Conservation (phyloP, 2,113 vertebrate species). For the Leptocoma aspasia region DNA sequence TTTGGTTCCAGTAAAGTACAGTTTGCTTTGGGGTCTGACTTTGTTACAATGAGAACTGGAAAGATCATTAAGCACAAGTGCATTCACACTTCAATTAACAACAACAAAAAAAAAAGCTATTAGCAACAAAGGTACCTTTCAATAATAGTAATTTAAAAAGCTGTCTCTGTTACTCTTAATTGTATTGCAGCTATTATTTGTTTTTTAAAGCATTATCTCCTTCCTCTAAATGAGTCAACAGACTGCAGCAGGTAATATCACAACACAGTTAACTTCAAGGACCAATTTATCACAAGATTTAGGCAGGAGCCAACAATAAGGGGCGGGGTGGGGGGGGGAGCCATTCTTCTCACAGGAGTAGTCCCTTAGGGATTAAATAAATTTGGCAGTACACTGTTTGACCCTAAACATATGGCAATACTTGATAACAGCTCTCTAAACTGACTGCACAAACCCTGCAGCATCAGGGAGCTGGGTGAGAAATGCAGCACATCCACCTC, state of each 20-base stretch:
- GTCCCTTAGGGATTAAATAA: neutral
- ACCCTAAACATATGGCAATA: neutral
- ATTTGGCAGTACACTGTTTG: neutral
- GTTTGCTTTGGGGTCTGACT: neutral
- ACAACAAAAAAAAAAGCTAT: neutral
- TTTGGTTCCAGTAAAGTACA: neutral
- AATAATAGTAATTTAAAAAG: neutral
- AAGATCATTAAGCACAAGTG: neutral
- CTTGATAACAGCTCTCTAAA: neutral
- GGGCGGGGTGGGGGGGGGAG: neutral
- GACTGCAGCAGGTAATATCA: neutral
- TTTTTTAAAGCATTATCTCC: neutral
- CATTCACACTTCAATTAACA: neutral
- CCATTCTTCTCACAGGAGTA: neutral
- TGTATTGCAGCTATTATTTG: neutral
- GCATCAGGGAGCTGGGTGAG: neutral
- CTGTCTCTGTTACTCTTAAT: neutral
- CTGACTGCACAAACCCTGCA: fast-evolving
- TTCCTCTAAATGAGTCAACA: neutral
- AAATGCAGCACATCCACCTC: neutral
- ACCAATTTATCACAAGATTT: neutral
- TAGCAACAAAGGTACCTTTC: constrained; percentile 11
- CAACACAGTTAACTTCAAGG: neutral
- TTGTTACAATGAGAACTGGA: neutral
- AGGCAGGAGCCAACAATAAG: neutral